Conservation (phyloP, 2,113 vertebrate genomes). For the Rhipidura dahli region DNA sequence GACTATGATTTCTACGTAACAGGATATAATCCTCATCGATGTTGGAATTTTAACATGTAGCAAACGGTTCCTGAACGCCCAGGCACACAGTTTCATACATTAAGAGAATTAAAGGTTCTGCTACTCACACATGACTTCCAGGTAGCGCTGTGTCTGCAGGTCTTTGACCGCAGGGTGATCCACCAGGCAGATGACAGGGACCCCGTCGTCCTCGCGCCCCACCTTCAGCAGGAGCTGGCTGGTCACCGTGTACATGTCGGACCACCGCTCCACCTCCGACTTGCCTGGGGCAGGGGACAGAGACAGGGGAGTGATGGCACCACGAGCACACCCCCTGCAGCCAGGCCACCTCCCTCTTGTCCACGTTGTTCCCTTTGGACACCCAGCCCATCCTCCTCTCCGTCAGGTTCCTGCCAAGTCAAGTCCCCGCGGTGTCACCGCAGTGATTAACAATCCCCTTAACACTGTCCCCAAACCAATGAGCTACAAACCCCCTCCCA, state of each 20-base stretch:
- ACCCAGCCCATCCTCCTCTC: neutral
- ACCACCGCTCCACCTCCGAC: constrained; percentile 87
- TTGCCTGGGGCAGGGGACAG: constrained; percentile 68
- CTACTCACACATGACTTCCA: constrained; percentile 96
- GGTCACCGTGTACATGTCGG: constrained; percentile 93
- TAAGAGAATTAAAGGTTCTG: neutral
- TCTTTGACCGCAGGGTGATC: constrained; percentile 96
- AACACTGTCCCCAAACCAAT: neutral
- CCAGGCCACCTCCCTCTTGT: neutral
- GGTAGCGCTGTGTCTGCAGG: constrained; percentile 90
- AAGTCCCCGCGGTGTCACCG: neutral
- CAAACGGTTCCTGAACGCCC: neutral
- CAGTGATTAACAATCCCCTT: neutral
- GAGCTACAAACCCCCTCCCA: constrained; percentile 52
- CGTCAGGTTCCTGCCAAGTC: fast-evolving
- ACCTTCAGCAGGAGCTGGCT: constrained; percentile 89
- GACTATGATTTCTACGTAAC: neutral
- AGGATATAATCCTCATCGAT: neutral
- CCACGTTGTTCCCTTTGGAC: fast-evolving
- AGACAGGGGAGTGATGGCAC: neutral
- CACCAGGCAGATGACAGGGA: constrained; percentile 91
- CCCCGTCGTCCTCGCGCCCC: constrained; percentile 90
- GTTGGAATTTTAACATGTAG: neutral
- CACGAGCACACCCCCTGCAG: neutral
- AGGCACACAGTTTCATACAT: fast-evolving